phyloP scores from a whole-genome alignment of 2,113 vertebrate species.

The Oncorhynchus clarkii region DNA sequence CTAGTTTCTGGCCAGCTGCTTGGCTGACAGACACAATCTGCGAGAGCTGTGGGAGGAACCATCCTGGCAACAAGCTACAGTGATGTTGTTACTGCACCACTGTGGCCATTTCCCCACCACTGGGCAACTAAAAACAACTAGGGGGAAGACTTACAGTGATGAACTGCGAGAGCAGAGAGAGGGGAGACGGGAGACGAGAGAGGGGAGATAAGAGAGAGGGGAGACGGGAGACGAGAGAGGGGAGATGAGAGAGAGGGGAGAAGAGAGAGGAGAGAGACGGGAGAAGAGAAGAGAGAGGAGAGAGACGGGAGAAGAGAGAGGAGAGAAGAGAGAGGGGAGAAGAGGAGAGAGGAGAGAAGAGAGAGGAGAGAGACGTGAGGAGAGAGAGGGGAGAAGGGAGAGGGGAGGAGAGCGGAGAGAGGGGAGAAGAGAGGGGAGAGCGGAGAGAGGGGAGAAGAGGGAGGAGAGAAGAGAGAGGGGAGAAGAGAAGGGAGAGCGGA shows the following conservation, averaged over 20 bases:
- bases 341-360: slow-evolving; percentile 17
- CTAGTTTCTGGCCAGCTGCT: slow-evolving; percentile 45
- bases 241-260: no score
- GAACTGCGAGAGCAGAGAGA: slow-evolving; percentile 25
- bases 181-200: neutral
- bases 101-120: slow-evolving; percentile 42
- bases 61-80: slow-evolving; percentile 58
- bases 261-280: rapidly evolving
- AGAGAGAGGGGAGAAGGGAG: slow-evolving; percentile 6
- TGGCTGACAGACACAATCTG: slow-evolving; percentile 36
- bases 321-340: no score
- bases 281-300: no score
- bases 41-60: slow-evolving; percentile 51
- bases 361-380: no score
- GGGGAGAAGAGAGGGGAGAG: no score
- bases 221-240: no score
- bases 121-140: slow-evolving; percentile 22
- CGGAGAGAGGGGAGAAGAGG: slow-evolving; percentile 19
- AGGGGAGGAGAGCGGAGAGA: neutral
- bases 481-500: no score
- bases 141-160: slow-evolving; percentile 52
- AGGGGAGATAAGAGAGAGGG: slow-evolving; percentile 6
- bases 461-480: no score
- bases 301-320: slow-evolving; percentile 13
- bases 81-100: slow-evolving; percentile 54